Evolutionary conservation across 2,888 invertebrate genomes (phyloP).

Genomic region (Thecophora atra): DNA sequence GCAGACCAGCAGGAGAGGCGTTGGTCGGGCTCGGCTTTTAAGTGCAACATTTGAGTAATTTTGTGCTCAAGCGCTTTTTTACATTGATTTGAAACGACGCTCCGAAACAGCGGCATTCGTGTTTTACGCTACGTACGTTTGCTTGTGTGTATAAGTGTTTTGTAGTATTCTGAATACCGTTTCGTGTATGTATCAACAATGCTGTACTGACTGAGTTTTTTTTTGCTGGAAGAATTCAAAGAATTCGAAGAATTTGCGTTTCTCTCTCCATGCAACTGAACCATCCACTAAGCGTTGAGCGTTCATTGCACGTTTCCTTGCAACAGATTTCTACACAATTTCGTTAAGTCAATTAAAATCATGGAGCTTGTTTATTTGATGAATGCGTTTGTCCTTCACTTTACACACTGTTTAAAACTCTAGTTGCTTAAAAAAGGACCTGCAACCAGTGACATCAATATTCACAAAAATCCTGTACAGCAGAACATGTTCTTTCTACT

Average conservation of each 20-base stretch:
- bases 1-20: slow-evolving; percentile 27
- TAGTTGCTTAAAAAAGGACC: too few relatives aligned
- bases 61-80: slow-evolving; percentile 46
- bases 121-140: neutral
- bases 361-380: too few relatives aligned
- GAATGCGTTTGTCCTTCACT: too few relatives aligned
- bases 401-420: too few relatives aligned
- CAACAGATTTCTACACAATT: too few relatives aligned
- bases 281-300: neutral
- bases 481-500: too few relatives aligned
- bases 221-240: slow-evolving; percentile 37
- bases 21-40: slow-evolving; percentile 33
- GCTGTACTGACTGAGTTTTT: slow-evolving; percentile 1
- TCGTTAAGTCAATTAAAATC: too few relatives aligned
- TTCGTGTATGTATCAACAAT: slow-evolving; percentile 36
- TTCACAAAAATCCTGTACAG: too few relatives aligned
- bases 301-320: too few relatives aligned
- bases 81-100: slow-evolving; percentile 25
- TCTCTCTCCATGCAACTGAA: slow-evolving; percentile 31
- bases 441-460: too few relatives aligned
- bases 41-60: slow-evolving; percentile 44
- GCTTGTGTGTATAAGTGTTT: slow-evolving; percentile 46
- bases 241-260: slow-evolving; percentile 35
- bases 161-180: slow-evolving; percentile 35
- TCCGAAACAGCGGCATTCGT: too few relatives aligned